A percentile compares a stretch with the other conserved stretches of the same genome.
Evolutionary conservation across 2,797 vertebrate genomes (phyloP).

Genomic region (Enteromius radiatus): DNA sequence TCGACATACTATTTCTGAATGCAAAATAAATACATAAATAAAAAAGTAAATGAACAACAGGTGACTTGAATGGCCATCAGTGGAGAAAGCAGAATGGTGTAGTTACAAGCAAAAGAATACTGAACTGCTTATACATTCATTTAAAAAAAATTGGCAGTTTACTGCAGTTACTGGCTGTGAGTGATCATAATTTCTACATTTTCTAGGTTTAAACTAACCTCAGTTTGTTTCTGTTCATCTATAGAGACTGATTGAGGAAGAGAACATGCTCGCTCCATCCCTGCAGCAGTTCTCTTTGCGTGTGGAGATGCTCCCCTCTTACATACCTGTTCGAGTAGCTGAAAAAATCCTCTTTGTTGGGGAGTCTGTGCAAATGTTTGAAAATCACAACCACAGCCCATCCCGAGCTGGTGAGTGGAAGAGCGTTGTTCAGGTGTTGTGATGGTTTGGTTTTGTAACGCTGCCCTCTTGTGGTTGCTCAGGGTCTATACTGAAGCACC

Average conservation of each 20-base stretch:
- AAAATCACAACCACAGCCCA: slow-evolving; percentile 95
- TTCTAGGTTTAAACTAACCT: background rate
- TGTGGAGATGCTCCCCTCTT: slow-evolving; percentile 94
- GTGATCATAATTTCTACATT: background rate
- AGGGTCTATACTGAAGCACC: slow-evolving; percentile 97
- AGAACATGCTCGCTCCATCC: slow-evolving; percentile 97
- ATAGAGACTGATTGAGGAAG: slow-evolving; percentile 95
- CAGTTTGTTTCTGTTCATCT: background rate
- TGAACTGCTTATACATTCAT: background rate
- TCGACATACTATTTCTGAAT: background rate
- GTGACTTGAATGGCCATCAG: background rate
- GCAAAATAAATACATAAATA: background rate
- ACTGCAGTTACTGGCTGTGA: background rate
- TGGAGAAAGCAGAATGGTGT: background rate
- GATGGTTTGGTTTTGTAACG: background rate
- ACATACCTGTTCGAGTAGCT: slow-evolving; percentile 93
- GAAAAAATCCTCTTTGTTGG: slow-evolving; percentile 99
- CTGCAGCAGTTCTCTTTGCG: slow-evolving; percentile 97
- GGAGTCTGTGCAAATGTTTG: slow-evolving; percentile 99
- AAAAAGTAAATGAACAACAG: background rate
- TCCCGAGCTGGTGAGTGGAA: slow-evolving; percentile 86
- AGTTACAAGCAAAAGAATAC: background rate
- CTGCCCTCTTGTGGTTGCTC: slow-evolving; percentile 35
- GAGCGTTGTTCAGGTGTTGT: background rate
- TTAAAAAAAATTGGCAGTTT: rapidly evolving